Conservation (phyloP, 1,140 invertebrate species). For the Apocrypta bakeri region DNA sequence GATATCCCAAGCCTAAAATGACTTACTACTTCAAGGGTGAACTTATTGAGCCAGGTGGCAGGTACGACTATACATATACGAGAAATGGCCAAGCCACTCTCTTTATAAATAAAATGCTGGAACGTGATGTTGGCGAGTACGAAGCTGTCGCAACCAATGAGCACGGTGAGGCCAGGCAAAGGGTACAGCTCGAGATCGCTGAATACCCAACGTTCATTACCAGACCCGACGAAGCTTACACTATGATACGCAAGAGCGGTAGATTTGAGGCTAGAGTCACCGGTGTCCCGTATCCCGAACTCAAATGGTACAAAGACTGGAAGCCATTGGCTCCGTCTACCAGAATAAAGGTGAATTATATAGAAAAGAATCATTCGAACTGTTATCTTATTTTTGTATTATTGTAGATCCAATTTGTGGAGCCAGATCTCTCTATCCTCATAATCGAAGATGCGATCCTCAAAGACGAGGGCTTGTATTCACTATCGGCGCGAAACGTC, state of each 20-base stretch:
- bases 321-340: constrained; percentile 87
- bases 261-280: constrained; percentile 89
- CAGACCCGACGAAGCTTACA: constrained; percentile 87
- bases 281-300: constrained; percentile 93
- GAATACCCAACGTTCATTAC: constrained; percentile 94
- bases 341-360: constrained; percentile 82
- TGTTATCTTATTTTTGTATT: constrained; percentile 19
- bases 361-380: neutral
- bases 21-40: constrained; percentile 91
- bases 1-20: constrained; percentile 93
- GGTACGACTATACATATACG: constrained; percentile 90
- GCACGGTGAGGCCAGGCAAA: constrained; percentile 90
- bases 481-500: constrained; percentile 92
- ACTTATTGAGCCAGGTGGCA: constrained; percentile 85
- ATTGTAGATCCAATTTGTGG: constrained; percentile 84
- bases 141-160: constrained; percentile 95
- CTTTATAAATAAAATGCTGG: constrained; percentile 91
- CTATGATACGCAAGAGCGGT: constrained; percentile 83
- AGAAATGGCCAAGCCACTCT: constrained; percentile 91
- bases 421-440: constrained; percentile 89
- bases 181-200: constrained; percentile 89
- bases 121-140: constrained; percentile 93
- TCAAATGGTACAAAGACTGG: constrained; percentile 99
- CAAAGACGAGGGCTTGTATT: constrained; percentile 95
- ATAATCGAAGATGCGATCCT: constrained; percentile 89